Base-by-base conservation (phyloP, 2,113 vertebrate species). In the Heterotis niloticus region DNA sequence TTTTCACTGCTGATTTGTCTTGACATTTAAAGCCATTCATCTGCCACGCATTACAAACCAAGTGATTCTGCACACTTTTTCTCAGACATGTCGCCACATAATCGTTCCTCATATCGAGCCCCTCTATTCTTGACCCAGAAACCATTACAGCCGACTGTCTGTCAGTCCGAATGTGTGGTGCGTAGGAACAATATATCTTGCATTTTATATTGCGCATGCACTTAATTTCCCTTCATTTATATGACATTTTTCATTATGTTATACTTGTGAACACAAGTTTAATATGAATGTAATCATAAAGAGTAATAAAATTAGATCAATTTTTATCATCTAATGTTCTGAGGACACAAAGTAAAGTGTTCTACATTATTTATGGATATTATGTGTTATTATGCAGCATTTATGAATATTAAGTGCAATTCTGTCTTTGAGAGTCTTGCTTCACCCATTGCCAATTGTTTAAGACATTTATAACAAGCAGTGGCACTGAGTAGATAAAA, bases 1-100 rank as follows among this genome's bases (percentile, higher is more conserved):
- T 90, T 92, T 91, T 80, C 76, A 90, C 89, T 92, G 90, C 86
- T 90, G 90, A 89, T 93, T 92, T 90, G 83, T 88, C 89, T 87
- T 92, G 88, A 91, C 89, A 93, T 92, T 92, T 92, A 87, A 73
- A 88, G 64, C 79, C 89, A 70, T 88, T 88, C 75, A 83, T 74
- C 81, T 86, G 74, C 81, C 26, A 81, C 81, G 83, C 86, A 87
- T 89, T 90, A 92, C 72, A 90, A 87, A 88, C 57, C 77, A 82
- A 90, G 88, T 88, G 86, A 85, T 2, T 77, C 80, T 83, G 69
- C 80, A 83, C 24, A 67, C 54, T 12, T 5, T 68, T 68, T 75
- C 75, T 66, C 62, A 66, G 4, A 57, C 64, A 59, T 72, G 78
- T 57, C 10, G 75, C 16, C 67, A 79, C 12, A 57, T 76, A 76